Percentiles rank a stretch among this genome's conserved stretches.
Conservation (phyloP, 2,797 vertebrate genomes). For the Arnoldichthys spilopterus region DNA sequence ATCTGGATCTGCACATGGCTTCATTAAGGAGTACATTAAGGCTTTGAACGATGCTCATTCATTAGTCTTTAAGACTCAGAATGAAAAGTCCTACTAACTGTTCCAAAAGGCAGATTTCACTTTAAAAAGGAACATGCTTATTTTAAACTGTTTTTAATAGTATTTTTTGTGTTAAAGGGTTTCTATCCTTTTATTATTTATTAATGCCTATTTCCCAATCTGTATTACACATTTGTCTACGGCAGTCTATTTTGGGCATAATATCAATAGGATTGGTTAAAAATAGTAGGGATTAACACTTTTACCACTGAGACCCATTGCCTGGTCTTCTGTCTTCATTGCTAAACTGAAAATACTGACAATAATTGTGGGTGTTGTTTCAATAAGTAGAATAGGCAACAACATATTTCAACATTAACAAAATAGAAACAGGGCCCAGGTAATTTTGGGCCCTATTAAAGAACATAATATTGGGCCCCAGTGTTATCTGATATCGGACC, state of each 20-base stretch:
- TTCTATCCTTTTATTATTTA: too few relatives aligned
- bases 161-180: background rate
- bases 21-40: background rate
- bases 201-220: too few relatives aligned
- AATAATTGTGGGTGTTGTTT: background rate
- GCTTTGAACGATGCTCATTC: background rate
- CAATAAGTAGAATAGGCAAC: background rate
- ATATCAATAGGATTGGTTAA: background rate
- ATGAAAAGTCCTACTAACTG: background rate
- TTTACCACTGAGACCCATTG: background rate
- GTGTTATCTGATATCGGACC: too few relatives aligned
- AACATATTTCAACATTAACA: background rate
- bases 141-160: background rate
- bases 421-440: background rate
- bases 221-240: background rate
- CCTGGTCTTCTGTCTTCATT: background rate
- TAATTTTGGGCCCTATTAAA: too few relatives aligned
- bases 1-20: background rate
- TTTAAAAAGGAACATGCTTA: background rate
- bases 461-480: too few relatives aligned
- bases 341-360: background rate
- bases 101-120: background rate
- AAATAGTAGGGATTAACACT: background rate
- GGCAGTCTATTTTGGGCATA: background rate
- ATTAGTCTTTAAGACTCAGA: background rate